Evolutionary conservation across 2,797 vertebrate species (phyloP).

Genomic region (Cossypha caffra): DNA sequence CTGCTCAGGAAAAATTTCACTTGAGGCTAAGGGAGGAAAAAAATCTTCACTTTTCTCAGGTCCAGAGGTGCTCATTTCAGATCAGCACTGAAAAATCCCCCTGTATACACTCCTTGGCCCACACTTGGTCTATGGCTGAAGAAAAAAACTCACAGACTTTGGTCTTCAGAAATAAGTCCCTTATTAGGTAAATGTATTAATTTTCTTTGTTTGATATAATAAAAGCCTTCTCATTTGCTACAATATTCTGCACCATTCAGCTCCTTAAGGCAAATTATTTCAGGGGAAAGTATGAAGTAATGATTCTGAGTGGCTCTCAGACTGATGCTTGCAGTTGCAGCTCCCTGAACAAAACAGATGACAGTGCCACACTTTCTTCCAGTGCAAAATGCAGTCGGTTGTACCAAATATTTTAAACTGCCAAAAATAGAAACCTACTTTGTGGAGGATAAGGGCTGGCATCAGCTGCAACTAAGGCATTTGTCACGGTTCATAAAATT

Average conservation of each 20-base stretch:
- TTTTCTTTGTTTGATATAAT: not conserved
- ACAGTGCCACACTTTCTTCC: constrained; percentile 39
- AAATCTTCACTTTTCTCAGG: not conserved
- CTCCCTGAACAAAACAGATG: constrained; percentile 21
- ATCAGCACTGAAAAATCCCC: not conserved
- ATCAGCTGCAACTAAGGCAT: constrained; percentile 61
- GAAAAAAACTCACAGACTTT: not conserved
- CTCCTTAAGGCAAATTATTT: not conserved
- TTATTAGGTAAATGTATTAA: not conserved
- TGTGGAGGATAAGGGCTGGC: constrained; percentile 48
- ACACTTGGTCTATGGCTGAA: not conserved
- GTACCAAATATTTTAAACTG: constrained; percentile 54
- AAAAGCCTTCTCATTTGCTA: not conserved
- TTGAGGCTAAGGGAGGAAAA: not conserved
- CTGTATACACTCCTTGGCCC: not conserved
- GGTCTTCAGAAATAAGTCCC: not conserved
- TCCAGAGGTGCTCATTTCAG: not conserved
- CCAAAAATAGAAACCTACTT: constrained; percentile 73
- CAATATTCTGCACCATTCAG: not conserved
- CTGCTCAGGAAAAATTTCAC: not conserved
- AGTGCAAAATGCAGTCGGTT: constrained; percentile 52
- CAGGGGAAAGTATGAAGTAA: not conserved
- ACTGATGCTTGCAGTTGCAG: not conserved
- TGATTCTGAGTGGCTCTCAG: not conserved
- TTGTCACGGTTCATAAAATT: constrained; percentile 59